Base-by-base conservation (phyloP, 2,888 invertebrate genomes). In the Scaptomyza cyrtandrae region DNA sequence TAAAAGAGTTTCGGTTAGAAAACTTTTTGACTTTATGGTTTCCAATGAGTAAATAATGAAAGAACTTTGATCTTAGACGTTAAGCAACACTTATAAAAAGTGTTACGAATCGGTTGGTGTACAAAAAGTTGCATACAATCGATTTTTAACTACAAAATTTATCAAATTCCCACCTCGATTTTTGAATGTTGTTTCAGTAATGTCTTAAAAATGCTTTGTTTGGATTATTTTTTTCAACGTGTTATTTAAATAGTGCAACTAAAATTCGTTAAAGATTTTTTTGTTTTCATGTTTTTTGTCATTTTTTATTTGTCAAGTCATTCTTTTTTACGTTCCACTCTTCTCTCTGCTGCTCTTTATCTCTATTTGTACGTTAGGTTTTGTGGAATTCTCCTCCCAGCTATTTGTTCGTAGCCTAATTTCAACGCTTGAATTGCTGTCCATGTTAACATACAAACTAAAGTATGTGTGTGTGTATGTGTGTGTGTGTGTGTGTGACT, bases 391-490 rank as follows among this genome's bases (percentile, higher is more conserved):
- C 59, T 61, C 50, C 62, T 78, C 44, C 37, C 37, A 59, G 63
- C 55, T 65, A 69, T 86, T 82, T 78, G 75, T 83, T 69, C 75
- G 73, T 75, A 85, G 89, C 85, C 89, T 82, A 85, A 85, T 85
- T 85, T 89, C 83, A 87, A 85, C 86, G 85, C 88, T 85, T 89
- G 63, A 85, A 89, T 89, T 89, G 88, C 84, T 80, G 71, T 52
- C 64, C 72, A 70, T 58, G 45, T 50, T 43, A 58, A 54, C 43
- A 43, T 27, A 54, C 53, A 37, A 24, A 43, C 43, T 14, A 44
- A 50, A 10, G 46, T 49, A 55, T 68, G 44, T 69, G 61, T 70
- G 80, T 43, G 14, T 33, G 50, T 49, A 13, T 44, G 53, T 49
- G 69, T 70, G 80, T 43, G 16, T 46, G 14, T 46, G 39, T 57